These are phyloP conservation scores for Lepidochrysops patricia DNA, from an alignment of 2,888 invertebrate species.

Conservation along the genomic window DNA sequence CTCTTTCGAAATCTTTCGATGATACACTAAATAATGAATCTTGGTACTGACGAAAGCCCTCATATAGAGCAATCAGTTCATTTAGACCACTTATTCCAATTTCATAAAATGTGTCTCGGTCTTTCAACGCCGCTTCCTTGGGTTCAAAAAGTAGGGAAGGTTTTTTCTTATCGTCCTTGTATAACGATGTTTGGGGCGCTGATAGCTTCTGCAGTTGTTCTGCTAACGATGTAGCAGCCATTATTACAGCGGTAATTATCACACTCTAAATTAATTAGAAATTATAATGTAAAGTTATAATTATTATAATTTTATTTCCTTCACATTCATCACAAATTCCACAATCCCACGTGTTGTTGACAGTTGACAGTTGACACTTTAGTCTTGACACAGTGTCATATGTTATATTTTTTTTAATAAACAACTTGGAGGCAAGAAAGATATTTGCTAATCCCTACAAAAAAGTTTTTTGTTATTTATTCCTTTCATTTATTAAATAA, in stretches of 20 bases:
- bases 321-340: no score
- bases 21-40: slow-evolving; percentile 83
- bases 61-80: slow-evolving; percentile 84
- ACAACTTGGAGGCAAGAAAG: no score
- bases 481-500: no score
- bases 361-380: no score
- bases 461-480: no score
- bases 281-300: no score
- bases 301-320: no score
- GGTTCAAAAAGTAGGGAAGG: slow-evolving; percentile 92
- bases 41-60: slow-evolving; percentile 82
- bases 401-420: no score
- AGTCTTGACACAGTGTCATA: no score
- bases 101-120: slow-evolving; percentile 88
- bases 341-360: background rate
- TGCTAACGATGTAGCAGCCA: slow-evolving; percentile 80
- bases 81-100: slow-evolving; percentile 90
- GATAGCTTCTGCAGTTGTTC: slow-evolving; percentile 84
- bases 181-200: slow-evolving; percentile 81
- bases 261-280: background rate
- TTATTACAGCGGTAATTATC: slow-evolving; percentile 23
- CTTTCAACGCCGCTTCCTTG: slow-evolving; percentile 90
- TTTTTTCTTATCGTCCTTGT: slow-evolving; percentile 79
- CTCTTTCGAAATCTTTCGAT: slow-evolving; percentile 86
- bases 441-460: no score